Evolutionary conservation across 1,140 invertebrate species (phyloP).

Genomic region (Caenorhabditis inopinata): DNA sequence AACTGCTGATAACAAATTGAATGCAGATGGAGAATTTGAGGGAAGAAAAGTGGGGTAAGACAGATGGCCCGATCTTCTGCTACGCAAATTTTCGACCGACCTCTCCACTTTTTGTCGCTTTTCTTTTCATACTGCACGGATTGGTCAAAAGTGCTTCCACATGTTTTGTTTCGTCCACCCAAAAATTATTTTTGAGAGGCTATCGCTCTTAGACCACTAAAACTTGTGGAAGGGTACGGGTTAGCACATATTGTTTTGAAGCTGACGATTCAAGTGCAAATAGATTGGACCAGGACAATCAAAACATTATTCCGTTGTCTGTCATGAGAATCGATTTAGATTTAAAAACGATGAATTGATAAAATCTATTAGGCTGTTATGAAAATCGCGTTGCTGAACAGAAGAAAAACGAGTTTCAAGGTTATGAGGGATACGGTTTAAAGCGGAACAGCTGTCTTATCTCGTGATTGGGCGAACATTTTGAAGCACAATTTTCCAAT

Average conservation of each 20-base stretch:
- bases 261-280: background rate
- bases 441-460: too few species aligned
- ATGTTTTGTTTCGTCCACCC: background rate
- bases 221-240: constrained; percentile 20
- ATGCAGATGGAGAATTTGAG: constrained; percentile 21
- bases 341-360: background rate
- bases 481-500: too few species aligned
- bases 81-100: constrained; percentile 15
- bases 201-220: background rate
- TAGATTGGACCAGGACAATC: background rate
- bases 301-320: background rate
- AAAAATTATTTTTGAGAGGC: background rate
- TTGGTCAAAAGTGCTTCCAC: constrained; percentile 30
- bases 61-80: background rate
- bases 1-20: background rate
- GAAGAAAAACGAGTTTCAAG: too few species aligned
- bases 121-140: background rate
- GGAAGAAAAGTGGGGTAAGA: background rate
- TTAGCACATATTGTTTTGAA: background rate
- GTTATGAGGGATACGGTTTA: too few species aligned
- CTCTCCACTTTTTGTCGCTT: background rate
- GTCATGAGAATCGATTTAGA: background rate
- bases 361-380: background rate
- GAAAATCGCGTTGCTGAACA: too few species aligned
- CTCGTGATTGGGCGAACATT: too few species aligned